Base-by-base conservation (phyloP, 2,888 invertebrate genomes). In the Suillia variegata region DNA sequence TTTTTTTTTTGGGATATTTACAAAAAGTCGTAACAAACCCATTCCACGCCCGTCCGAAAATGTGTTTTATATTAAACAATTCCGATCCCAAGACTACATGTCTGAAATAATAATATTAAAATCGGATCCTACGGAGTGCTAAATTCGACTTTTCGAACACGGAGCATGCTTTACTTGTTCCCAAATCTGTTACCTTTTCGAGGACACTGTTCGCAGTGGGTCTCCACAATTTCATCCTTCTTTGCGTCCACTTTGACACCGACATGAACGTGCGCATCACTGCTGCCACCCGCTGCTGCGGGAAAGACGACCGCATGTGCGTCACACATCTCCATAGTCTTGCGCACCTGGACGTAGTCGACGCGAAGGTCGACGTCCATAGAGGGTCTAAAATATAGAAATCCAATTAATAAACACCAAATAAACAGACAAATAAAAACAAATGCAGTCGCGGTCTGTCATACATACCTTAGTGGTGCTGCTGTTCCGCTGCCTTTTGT, bases 271-370 rank as follows among this genome's bases (percentile, higher is more conserved):
- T 74, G 75, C 0, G 66, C 63, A 22, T 76, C 77, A n/a, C 66
- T 68, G 48, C 67, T 70, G 2, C 70, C 69, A 4, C 73, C 70
- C 15, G 73, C 73, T 0, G 66, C 54, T 10, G 71, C 70, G 0
- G 75, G 63, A 42, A 80, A 80, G 0, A 80, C 74, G n/a, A 76
- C 58, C 0, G 74, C 79, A 26, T 75, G 77, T 5, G 76, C 48
- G 20, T 78, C 78, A 20, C 72, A 75, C 2, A 70, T 22, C 0
- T 73, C 73, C 1, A 60, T 67, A 2, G 73, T 60, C 3, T 75
- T 66, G 2, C 74, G 72, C 6, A 81, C 61, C 62, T 81, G 81
- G 0, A 81, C 81, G 49, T 71, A 80, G 58, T 81, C 80, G 2
- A 80, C 70, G n/a, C 74, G 59, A 13, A 74, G 70, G 58, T 78